Conservation (phyloP, 2,797 vertebrate genomes). For the Furcifer pardalis region DNA sequence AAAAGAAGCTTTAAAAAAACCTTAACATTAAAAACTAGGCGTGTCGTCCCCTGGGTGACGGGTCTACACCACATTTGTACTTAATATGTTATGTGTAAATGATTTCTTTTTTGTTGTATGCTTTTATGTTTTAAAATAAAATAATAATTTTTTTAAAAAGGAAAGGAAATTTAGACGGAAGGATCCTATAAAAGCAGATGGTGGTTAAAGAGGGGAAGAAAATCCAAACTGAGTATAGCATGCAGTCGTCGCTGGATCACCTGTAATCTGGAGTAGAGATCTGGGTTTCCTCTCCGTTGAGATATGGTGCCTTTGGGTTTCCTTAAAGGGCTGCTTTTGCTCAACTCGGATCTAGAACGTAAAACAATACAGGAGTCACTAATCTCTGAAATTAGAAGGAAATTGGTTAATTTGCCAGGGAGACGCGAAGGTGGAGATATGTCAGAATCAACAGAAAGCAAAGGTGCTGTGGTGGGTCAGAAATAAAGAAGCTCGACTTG, state of each 20-base stretch:
- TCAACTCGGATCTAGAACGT: slow-evolving; percentile 59
- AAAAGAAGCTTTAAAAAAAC: too few relatives aligned
- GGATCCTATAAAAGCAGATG: background rate
- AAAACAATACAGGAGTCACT: background rate
- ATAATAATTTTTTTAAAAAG: too few relatives aligned
- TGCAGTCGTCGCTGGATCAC: slow-evolving; percentile 64
- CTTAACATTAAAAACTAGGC: too few relatives aligned
- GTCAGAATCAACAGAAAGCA: too few relatives aligned
- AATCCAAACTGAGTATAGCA: rapidly evolving
- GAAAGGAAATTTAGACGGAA: background rate
- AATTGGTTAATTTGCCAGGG: background rate
- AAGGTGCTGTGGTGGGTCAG: too few relatives aligned
- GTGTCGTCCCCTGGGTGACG: too few relatives aligned
- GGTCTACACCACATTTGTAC: too few relatives aligned
- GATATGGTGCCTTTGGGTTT: background rate
- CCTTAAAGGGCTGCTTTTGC: slow-evolving; percentile 7
- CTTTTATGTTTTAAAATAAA: too few relatives aligned
- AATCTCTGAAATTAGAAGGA: background rate
- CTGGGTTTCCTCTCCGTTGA: slow-evolving; percentile 62
- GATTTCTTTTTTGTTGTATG: too few relatives aligned
- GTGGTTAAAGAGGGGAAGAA: background rate
- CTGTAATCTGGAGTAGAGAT: slow-evolving; percentile 88
- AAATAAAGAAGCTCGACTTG: too few relatives aligned
- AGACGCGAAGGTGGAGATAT: background rate
- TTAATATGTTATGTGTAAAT: too few relatives aligned